Conservation (phyloP, 2,113 vertebrate genomes). For the Catharus bicknelli region DNA sequence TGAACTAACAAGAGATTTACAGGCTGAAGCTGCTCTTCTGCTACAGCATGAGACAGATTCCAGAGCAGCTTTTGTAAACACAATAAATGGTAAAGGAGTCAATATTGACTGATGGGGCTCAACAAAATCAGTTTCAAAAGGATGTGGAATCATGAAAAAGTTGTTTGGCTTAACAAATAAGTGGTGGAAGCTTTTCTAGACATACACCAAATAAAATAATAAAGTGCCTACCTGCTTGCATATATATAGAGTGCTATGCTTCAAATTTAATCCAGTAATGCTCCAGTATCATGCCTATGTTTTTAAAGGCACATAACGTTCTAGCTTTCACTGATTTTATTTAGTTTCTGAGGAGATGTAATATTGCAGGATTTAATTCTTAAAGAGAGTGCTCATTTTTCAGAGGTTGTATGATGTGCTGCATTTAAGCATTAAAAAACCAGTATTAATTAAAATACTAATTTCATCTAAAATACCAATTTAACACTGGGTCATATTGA, state of each 20-base stretch:
- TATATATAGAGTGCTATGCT: neutral
- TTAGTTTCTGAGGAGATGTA: neutral
- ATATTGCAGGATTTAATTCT: neutral
- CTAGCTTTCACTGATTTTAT: neutral
- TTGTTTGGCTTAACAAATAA: neutral
- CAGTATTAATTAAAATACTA: neutral
- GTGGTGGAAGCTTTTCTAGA: neutral
- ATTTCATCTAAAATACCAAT: neutral
- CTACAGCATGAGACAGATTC: conserved; percentile 18
- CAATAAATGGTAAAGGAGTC: neutral
- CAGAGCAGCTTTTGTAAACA: conserved; percentile 21
- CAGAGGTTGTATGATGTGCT: neutral
- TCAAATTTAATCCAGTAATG: neutral
- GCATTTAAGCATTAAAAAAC: neutral
- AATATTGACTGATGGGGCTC: neutral
- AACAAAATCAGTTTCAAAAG: neutral
- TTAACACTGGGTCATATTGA: neutral
- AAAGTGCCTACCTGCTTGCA: neutral
- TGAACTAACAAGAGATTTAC: conserved; percentile 53
- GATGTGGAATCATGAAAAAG: neutral
- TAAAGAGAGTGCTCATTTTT: neutral
- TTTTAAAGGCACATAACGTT: neutral
- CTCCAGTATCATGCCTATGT: neutral
- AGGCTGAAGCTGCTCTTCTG: conserved; percentile 22
- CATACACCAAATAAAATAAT: neutral